Evolutionary conservation across 2,888 invertebrate genomes (phyloP), one percentile per base, ranked within the genome.

Genomic region (Euplexia lucipara): DNA sequence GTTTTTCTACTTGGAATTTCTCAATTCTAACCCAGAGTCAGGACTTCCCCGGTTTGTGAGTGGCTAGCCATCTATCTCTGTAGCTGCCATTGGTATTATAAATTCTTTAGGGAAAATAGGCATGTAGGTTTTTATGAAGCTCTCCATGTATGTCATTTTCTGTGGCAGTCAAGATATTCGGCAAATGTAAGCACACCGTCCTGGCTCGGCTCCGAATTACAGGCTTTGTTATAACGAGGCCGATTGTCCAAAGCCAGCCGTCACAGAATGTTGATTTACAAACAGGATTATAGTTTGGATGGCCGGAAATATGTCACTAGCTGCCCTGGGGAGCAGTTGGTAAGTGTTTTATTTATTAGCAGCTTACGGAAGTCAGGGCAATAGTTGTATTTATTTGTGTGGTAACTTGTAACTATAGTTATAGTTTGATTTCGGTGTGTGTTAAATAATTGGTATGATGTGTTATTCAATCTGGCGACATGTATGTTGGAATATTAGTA

Each of bases 161-260:
- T 14, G 30, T 60, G 52, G 44, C 48, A 41, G 45, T 14, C 49
- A 22, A 62, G 48, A 72, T 66, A 52, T 74, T 68, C 14, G 37
- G 47, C 44, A 56, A 71, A 71, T 47, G 42, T 54, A 42, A 62
- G 51, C 30, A 44, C 10, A 9, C n/a, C n/a, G 14, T 47, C 18
- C 32, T 52, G 39, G 42, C 42, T 52, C 9, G 8, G 22, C 20
- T 60, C 44, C 42, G 59, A 47, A 69, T 60, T 47, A 60, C 22
- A 61, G 57, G 60, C 57, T 75, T 69, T 60, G 64, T 59, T 44
- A 42, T 60, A 69, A 63, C 39, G 51, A 74, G 35, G 26, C 14
- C 37, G 26, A 69, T 60, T 60, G 56, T 60, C 14, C 20, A 20
- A 37, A 59, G 32, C 39, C 22, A 41, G 14, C 20, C 4, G 20